Conservation (phyloP, 2,113 vertebrate species). For the Mormyrus iriodes region DNA sequence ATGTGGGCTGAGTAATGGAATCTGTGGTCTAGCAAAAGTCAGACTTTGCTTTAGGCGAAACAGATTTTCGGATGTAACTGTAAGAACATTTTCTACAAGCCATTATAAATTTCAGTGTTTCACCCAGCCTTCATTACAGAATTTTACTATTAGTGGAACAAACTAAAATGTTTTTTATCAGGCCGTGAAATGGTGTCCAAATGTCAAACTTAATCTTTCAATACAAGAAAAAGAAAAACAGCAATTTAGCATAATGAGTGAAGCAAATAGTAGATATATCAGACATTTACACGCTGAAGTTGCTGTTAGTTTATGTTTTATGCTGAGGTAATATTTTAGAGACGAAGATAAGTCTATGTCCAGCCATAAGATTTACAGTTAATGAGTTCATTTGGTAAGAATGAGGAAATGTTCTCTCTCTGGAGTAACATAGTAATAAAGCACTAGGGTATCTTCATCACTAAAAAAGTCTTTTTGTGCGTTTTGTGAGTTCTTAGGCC, state of each 20-base stretch:
- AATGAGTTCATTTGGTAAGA: neutral
- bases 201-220: neutral
- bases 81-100: neutral
- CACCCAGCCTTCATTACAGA: neutral
- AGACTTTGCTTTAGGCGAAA: slow-evolving; percentile 3
- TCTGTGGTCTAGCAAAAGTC: slow-evolving; percentile 1
- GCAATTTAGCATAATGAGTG: neutral
- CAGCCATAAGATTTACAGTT: neutral
- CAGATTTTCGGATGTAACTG: neutral
- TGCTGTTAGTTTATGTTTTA: neutral
- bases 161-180: neutral
- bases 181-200: neutral
- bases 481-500: neutral
- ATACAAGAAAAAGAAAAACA: neutral
- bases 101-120: neutral
- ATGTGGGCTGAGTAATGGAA: neutral
- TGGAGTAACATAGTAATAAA: neutral
- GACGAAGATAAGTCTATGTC: neutral
- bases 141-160: slow-evolving; percentile 5
- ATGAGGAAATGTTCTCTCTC: neutral
- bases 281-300: neutral
- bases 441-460: neutral
- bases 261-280: neutral
- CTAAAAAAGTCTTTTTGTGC: too few species aligned
- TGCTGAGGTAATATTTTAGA: neutral